These are phyloP conservation scores for Torymus texanus DNA, from an alignment of 2,888 invertebrate genomes.

Conservation along the genomic window DNA sequence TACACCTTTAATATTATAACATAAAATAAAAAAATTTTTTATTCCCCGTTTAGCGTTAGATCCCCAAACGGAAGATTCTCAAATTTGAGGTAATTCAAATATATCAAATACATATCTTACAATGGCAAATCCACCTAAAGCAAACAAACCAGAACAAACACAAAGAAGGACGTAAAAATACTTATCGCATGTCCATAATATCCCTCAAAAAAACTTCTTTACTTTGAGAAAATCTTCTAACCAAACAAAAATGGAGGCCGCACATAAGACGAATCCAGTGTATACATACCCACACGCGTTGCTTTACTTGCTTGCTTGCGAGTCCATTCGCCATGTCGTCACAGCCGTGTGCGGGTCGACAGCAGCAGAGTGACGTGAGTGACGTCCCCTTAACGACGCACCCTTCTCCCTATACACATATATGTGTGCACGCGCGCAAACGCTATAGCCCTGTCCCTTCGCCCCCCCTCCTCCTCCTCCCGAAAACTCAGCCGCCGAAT, in stretches of 20 bases:
- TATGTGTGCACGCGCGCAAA: not conserved
- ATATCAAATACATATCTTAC: no score
- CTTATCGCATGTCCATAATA: not conserved
- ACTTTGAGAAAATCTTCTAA: conserved; percentile 1
- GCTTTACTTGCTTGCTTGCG: conserved; percentile 52
- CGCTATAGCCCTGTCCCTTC: conserved; percentile 60
- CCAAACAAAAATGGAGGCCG: conserved; percentile 48
- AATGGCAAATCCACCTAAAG: not conserved
- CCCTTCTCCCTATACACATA: conserved; percentile 67
- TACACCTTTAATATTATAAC: no score
- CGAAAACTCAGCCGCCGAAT: conserved; percentile 71
- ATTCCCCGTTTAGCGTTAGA: no score
- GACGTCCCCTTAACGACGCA: conserved; percentile 74
- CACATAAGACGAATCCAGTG: not conserved
- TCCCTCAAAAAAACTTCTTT: not conserved
- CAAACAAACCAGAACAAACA: not conserved
- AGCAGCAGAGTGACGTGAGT: conserved; percentile 66
- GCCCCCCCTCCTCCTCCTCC: conserved; percentile 65
- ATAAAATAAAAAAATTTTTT: no score
- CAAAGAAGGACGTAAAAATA: not conserved
- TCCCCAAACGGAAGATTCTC: no score
- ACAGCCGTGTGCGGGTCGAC: conserved; percentile 1
- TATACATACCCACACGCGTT: no score
- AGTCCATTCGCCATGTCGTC: conserved; percentile 69
- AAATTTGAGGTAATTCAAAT: no score